Evolutionary conservation across 2,113 vertebrate species (phyloP), one percentile per base, ranked within the genome.

Genomic region (Bolborhynchus lineola): DNA sequence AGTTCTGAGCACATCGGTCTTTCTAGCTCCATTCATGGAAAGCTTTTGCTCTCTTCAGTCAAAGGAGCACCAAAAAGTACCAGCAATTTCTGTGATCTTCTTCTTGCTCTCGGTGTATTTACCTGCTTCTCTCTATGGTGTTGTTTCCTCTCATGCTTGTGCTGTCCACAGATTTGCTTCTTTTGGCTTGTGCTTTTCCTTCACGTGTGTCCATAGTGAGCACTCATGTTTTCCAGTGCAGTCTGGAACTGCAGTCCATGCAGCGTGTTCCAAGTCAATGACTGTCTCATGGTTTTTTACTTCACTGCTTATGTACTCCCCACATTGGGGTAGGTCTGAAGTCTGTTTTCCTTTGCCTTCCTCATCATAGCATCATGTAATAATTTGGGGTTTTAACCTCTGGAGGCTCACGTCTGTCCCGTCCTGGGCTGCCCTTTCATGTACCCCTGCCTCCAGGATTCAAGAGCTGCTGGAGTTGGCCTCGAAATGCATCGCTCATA

Each of bases 401-500:
- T 60, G 50, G 44, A 53, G 50, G 28, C 52, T 41, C 23, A 3
- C 33, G 14, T n/a, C 47, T 52, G n/a, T 64, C 35, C 33, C 57
- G 9, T 28, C 44, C 11, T 44, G 86, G 39, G n/a, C 63, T 26
- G 31, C 10, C 49, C 24, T 49, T 9, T 24, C 42, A 8, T 19
- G n/a, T 20, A 26, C 6, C 33, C 23, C 50, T 49, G n/a, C 13
- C 64, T 60, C 16, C 23, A 14, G 6, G 7, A 5, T 17, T 47
- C 29, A 10, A 35, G 47, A 26, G 28, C 1, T 0, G 24, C 1
- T 7, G 26, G 50, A 62, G 15, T 7, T 49, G 46, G 41, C 24
- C 9, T 55, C 64, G 14, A 19, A 10, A 13, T 7, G 31, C 41
- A 19, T 10, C 25, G 46, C 64, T 72, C 5, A 1, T 42, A 5